Conservation (phyloP, 2,888 invertebrate genomes). For the Drosophila anomalata region DNA sequence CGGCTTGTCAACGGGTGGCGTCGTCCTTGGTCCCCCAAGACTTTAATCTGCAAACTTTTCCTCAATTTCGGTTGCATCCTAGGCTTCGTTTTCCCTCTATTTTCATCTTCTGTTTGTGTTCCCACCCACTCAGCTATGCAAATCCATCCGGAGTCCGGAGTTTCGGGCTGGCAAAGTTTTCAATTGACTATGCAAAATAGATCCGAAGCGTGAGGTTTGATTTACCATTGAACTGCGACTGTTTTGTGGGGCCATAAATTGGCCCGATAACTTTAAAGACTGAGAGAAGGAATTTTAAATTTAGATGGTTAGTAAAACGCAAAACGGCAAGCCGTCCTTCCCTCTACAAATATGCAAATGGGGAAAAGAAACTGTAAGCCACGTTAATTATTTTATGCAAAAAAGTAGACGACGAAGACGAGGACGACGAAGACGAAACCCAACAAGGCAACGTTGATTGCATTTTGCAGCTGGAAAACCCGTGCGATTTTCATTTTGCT, state of each 20-base stretch:
- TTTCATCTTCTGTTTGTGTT: neutral
- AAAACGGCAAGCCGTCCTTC: neutral
- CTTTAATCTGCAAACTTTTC: constrained; percentile 29
- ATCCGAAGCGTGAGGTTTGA: constrained; percentile 21
- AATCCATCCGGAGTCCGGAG: constrained; percentile 20
- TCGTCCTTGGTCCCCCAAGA: constrained; percentile 2
- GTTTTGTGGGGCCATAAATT: constrained; percentile 15
- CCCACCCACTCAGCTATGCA: constrained; percentile 26
- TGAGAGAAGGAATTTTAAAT: constrained; percentile 11
- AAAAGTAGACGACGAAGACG: constrained; percentile 9
- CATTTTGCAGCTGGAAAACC: constrained; percentile 59
- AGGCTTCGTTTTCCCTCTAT: constrained; percentile 1
- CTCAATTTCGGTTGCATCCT: constrained; percentile 18
- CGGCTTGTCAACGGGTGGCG: constrained; percentile 26
- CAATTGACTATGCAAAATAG: constrained; percentile 51
- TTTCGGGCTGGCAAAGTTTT: constrained; percentile 43
- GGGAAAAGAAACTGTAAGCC: constrained; percentile 50
- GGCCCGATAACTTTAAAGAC: constrained; percentile 6
- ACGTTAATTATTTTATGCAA: constrained; percentile 72
- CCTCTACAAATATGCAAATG: constrained; percentile 64
- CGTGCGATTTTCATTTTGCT: constrained; percentile 18
- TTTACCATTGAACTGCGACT: constrained; percentile 24
- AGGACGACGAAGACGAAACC: constrained; percentile 20
- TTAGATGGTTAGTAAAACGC: constrained; percentile 7
- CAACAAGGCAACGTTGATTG: constrained; percentile 65